Evolutionary conservation across 2,113 vertebrate species (phyloP).

Genomic region (Leptocoma aspasia): DNA sequence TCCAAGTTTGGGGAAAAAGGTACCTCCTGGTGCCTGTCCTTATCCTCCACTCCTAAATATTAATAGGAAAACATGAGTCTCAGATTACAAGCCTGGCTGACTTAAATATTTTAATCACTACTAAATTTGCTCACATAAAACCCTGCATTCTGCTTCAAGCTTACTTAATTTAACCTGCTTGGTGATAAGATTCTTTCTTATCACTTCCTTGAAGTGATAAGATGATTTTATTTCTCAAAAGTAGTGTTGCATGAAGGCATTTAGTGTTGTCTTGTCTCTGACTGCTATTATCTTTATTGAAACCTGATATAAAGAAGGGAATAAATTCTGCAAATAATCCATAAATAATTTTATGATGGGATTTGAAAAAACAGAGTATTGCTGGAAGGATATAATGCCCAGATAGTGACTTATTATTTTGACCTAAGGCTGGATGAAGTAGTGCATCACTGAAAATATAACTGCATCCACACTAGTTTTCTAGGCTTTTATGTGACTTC

Average conservation of each 20-base stretch:
- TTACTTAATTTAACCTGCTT: not conserved
- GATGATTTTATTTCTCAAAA: constrained; percentile 2
- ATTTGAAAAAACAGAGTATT: not conserved
- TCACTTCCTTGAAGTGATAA: not conserved
- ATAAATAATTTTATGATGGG: not conserved
- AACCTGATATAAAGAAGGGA: not conserved
- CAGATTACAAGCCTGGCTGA: not conserved
- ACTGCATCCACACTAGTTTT: not conserved
- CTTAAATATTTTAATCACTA: not conserved
- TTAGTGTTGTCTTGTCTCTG: not conserved
- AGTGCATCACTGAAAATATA: constrained; percentile 1
- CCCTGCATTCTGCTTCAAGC: not conserved
- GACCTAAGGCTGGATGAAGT: not conserved
- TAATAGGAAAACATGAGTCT: not conserved
- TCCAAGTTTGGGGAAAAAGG: not conserved
- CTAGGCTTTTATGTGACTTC: not conserved
- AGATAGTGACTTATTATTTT: constrained; percentile 11
- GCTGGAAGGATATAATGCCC: not conserved
- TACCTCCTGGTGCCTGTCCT: not conserved
- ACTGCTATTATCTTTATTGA: not conserved
- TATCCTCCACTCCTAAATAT: not conserved
- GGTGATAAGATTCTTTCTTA: not conserved
- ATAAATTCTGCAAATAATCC: constrained; percentile 10
- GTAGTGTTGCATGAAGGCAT: not conserved
- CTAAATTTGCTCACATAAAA: not conserved